A percentile compares a stretch with the other conserved stretches of the same genome.
Conservation (phyloP, 1,140 invertebrate genomes). For the Luehdorfia chinensis region DNA sequence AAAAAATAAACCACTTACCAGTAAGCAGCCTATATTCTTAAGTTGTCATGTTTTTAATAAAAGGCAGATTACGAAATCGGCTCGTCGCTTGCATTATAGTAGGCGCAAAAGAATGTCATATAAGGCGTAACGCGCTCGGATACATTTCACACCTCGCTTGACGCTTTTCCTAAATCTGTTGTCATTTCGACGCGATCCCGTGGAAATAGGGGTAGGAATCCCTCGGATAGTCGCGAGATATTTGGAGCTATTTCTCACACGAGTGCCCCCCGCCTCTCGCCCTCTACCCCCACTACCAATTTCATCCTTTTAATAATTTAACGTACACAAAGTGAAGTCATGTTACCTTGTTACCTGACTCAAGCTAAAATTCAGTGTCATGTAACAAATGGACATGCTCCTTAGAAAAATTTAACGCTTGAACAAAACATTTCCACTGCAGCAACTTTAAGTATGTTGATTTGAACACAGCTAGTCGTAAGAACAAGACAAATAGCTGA, state of each 20-base stretch:
- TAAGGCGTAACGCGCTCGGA: conserved; percentile 57
- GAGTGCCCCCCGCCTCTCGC: conserved; percentile 26
- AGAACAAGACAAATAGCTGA: no score
- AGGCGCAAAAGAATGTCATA: conserved; percentile 70
- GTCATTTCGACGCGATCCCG: conserved; percentile 68
- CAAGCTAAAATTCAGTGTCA: conserved; percentile 8
- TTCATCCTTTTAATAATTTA: conserved; percentile 65
- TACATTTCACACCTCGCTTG: conserved; percentile 73
- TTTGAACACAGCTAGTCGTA: no score
- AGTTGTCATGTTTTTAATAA: conserved; percentile 69
- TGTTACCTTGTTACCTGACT: conserved; percentile 47
- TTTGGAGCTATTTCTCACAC: conserved; percentile 67
- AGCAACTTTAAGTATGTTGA: no score
- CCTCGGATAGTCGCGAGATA: conserved; percentile 62
- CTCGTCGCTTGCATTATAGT: conserved; percentile 61
- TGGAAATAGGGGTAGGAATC: conserved; percentile 64
- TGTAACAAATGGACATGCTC: no score
- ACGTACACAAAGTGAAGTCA: conserved; percentile 54
- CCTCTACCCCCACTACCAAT: conserved; percentile 29
- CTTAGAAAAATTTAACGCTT: conserved; percentile 17
- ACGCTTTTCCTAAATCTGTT: conserved; percentile 73
- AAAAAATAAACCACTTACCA: no score
- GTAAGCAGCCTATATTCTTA: no score
- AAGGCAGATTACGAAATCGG: conserved; percentile 62
- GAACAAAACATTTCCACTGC: no score